Evolutionary conservation across 2,113 vertebrate species (phyloP), one percentile per base, ranked within the genome.

Genomic region (Gallinago undulata): DNA sequence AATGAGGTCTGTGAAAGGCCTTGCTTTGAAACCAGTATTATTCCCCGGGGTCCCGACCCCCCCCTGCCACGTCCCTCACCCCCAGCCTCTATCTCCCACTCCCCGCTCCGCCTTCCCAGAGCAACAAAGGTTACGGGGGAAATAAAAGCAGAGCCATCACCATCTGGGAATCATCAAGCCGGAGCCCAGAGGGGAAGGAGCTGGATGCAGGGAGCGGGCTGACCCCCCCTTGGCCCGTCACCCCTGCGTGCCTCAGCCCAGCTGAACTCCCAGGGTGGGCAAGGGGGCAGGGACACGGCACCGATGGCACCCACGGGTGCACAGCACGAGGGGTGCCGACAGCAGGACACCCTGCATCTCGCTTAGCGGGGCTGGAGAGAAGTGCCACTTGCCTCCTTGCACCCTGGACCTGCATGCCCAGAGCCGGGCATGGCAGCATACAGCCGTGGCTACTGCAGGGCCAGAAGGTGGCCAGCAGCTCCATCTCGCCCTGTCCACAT

Each of bases 151-250:
- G 51, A 87, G 98, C 24, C 3, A 82, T 91, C 85, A 73, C 98
- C 98, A 99, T 98, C 98, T 99, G 98, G 98, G 98, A 98, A 97
- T 97, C 97, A 98, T 98, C 98, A 98, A 97, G 96, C 96, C 16
- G 45, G 81, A 94, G 94, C 76, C 60, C 81, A 63, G 77, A 90
- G 87, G 80, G 37, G 76, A 86, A 43, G 86, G 72, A 70, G 47
- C 17, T 10, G 80, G 62, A 80, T 87, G 83, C 69, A 56, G 91
- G 37, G 80, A 55, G 51, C 5, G 0, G 86, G 92, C 96, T 92
- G 96, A 97, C 80, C 89, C 79, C 77, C 78, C 51, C 39, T 39
- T 85, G 79, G 97, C 97, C 97, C 84, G 82, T 97, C 96, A 97
- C 97, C 96, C 89, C 10, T 51, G 92, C 81, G 75, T 98, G 96